phyloP scores from a whole-genome alignment of 1,140 invertebrate species.

The Eufriesea mexicana region DNA sequence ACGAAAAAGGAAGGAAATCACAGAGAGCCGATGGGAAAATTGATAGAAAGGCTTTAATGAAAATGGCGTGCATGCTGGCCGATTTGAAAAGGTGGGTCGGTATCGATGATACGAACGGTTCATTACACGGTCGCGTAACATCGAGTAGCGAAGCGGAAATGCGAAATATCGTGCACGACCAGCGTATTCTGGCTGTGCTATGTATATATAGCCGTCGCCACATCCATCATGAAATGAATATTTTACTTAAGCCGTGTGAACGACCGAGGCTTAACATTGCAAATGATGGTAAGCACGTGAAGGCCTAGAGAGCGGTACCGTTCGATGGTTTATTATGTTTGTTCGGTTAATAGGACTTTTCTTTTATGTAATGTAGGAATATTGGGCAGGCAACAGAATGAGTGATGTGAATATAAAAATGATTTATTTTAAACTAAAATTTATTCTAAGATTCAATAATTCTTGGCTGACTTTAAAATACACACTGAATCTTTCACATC shows the following conservation, averaged over 20 bases:
- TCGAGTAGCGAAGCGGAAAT: slow-evolving; percentile 36
- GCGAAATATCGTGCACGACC: slow-evolving; percentile 44
- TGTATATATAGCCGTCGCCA: slow-evolving; percentile 18
- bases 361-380: too few relatives aligned
- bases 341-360: not conserved
- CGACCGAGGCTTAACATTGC: slow-evolving; percentile 44
- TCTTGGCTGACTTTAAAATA: too few relatives aligned
- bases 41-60: slow-evolving; percentile 18
- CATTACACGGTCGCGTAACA: slow-evolving; percentile 32
- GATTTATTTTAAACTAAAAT: too few relatives aligned
- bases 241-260: slow-evolving; percentile 55
- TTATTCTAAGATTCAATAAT: too few relatives aligned
- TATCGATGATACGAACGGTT: slow-evolving; percentile 21
- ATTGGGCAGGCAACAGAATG: too few relatives aligned
- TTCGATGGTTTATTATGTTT: slow-evolving; percentile 14
- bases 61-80: not conserved
- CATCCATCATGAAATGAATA: slow-evolving; percentile 63
- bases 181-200: not conserved
- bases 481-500: too few relatives aligned
- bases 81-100: not conserved
- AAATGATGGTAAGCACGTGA: slow-evolving; percentile 31
- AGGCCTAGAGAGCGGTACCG: slow-evolving; percentile 22
- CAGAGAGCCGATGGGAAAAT: not conserved
- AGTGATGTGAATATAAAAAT: too few relatives aligned
- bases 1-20: not conserved